Evolutionary conservation across 2,113 vertebrate genomes (phyloP).

Genomic region (Charadrius vociferus): DNA sequence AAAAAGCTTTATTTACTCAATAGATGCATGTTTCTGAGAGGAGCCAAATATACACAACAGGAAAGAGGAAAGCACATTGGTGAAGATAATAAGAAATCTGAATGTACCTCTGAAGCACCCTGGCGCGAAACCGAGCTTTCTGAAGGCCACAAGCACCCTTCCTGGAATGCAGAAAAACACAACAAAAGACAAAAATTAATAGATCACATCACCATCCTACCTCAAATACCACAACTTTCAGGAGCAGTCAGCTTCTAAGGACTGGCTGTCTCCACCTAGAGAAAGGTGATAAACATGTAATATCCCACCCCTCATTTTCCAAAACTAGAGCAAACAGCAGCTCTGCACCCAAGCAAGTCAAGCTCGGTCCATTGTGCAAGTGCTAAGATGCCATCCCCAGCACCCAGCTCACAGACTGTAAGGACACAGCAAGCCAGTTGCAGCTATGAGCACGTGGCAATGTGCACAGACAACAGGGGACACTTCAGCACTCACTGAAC

Average conservation of each 20-base stretch:
- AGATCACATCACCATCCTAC: not conserved
- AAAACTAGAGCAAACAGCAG: not conserved
- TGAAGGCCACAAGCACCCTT: constrained; percentile 85
- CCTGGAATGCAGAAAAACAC: constrained; percentile 67
- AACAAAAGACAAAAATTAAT: constrained; percentile 41
- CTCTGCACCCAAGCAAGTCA: not conserved
- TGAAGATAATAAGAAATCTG: not conserved
- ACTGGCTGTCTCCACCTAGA: not conserved
- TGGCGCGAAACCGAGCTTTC: constrained; percentile 76
- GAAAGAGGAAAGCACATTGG: not conserved
- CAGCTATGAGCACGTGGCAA: not conserved
- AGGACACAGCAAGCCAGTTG: not conserved
- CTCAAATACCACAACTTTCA: not conserved
- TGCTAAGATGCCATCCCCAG: fast-evolving
- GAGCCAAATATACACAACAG: not conserved
- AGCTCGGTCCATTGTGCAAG: not conserved
- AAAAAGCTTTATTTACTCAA: not conserved
- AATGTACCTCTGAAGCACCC: constrained; percentile 81
- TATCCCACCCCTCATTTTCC: not conserved
- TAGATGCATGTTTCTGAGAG: not conserved
- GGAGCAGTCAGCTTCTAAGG: not conserved
- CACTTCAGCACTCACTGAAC: not conserved
- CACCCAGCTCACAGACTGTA: fast-evolving
- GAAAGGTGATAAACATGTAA: not conserved
- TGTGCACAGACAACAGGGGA: fast-evolving